Conservation (phyloP, 1,140 invertebrate species). For the Acyrthosiphon pisum region DNA sequence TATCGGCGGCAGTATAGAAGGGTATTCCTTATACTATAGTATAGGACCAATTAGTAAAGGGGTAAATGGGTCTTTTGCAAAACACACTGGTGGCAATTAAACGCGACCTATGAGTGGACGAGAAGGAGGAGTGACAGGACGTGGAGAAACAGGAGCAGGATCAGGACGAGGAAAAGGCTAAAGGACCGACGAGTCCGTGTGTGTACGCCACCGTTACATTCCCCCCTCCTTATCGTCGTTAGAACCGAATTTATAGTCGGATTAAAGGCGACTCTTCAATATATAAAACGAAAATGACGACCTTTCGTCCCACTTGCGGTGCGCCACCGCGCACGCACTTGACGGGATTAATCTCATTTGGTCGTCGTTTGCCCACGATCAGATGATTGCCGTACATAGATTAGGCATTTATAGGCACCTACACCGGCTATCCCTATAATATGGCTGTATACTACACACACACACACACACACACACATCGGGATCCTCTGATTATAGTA, state of each 20-base stretch:
- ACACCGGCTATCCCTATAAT: too few species aligned
- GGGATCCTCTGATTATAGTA: too few species aligned
- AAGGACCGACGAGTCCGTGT: neutral
- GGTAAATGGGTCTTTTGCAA: slow-evolving; percentile 41
- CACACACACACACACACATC: too few species aligned
- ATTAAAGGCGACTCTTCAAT: slow-evolving; percentile 34
- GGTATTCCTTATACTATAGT: neutral
- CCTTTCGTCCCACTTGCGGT: neutral
- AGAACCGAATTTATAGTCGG: slow-evolving; percentile 38
- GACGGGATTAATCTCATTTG: slow-evolving; percentile 31
- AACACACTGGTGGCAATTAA: slow-evolving; percentile 40
- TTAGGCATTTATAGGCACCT: neutral
- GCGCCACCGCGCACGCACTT: neutral
- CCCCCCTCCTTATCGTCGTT: neutral
- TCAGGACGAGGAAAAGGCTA: neutral
- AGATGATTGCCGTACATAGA: neutral
- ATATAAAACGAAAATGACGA: neutral
- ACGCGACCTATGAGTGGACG: neutral
- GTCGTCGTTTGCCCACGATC: neutral
- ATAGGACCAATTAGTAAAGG: slow-evolving; percentile 44
- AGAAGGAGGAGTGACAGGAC: neutral
- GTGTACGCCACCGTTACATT: neutral
- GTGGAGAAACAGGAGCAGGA: neutral
- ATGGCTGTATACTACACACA: too few species aligned
- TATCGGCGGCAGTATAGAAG: neutral